Evolutionary conservation across 2,797 vertebrate genomes (phyloP), one percentile per base, ranked within the genome.

Genomic region (Xenops minutus): DNA sequence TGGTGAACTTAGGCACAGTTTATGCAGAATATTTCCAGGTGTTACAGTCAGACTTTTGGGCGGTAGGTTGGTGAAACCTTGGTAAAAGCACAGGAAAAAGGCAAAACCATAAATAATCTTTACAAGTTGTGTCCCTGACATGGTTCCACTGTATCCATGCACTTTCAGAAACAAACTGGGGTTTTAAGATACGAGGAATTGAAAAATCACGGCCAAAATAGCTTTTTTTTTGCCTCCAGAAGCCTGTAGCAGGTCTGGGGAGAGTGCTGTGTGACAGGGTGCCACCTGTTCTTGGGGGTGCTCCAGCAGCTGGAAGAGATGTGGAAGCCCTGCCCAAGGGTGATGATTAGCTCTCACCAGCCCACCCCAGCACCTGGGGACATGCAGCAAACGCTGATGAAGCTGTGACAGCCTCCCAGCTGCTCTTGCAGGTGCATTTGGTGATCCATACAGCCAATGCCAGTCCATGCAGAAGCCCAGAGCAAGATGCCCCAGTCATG

Each of bases 41-140:
- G 84, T 94, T 91, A 84, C 58, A 86, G 92, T 64, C 68, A 91
- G 48, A 68, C 43, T 56, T 93, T 95, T 77, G 91, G 93, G 80
- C 80, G 93, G 52, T 85, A 92, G 69, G 12, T 51, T 78, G 69
- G 83, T 49, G 81, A 84, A 95, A 75, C 3, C 23, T 81, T 86
- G 68, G 32, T 85, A 71, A 23, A 87, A 94, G 80, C 66, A 87
- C 48, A 61, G 84, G 54, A 86, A 83, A 95, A 93, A 80, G 89
- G 37, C 64, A 95, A 78, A 79, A n/a, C 2, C 8, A 4, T 34
- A 64, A 85, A 69, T 46, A 4, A 4, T 19, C 62, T 78, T 66
- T 63, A 63, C 23, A 71, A 78, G 37, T 8, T 56, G 22, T 27
- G 39, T 22, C 24, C 37, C 67, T 61, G 63, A 66, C 52, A 19